phyloP scores from a whole-genome alignment of 2,888 invertebrate genomes.

The Drosophila birchii region DNA sequence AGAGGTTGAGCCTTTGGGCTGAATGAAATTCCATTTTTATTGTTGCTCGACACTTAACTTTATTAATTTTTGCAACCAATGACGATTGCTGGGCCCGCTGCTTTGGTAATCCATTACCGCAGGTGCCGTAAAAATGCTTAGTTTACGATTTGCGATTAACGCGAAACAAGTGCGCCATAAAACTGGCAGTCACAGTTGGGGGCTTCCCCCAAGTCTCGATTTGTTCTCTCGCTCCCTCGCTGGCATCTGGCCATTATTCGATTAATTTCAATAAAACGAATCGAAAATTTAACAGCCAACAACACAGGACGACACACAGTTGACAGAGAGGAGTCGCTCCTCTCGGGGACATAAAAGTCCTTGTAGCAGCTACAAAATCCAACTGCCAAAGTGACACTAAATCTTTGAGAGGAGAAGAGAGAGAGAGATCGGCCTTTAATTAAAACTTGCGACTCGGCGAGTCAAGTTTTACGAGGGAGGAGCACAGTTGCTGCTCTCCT shows the following conservation, averaged over 20 bases:
- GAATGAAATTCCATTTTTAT: conserved; percentile 71
- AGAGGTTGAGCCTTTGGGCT: conserved; percentile 31
- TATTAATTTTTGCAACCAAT: conserved; percentile 77
- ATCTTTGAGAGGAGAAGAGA: conserved; percentile 21
- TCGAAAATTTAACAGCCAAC: conserved; percentile 52
- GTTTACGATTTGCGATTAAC: conserved; percentile 80
- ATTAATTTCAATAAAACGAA: conserved; percentile 78
- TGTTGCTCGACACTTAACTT: conserved; percentile 79
- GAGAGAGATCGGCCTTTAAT: conserved; percentile 53
- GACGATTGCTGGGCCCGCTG: conserved; percentile 51
- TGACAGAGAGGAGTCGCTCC: conserved; percentile 19
- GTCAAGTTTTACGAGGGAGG: conserved; percentile 28
- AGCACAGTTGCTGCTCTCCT: not conserved
- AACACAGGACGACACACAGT: conserved; percentile 31
- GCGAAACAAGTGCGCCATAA: conserved; percentile 80
- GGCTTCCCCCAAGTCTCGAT: not conserved
- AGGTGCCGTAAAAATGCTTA: conserved; percentile 81
- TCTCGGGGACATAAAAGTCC: conserved; percentile 48
- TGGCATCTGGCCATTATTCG: conserved; percentile 61
- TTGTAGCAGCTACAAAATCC: conserved; percentile 39
- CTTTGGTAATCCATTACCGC: conserved; percentile 77
- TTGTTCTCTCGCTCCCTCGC: conserved; percentile 20
- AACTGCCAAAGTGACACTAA: conserved; percentile 49
- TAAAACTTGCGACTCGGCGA: conserved; percentile 49
- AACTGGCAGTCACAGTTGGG: conserved; percentile 49